Evolutionary conservation across 1,140 invertebrate species (phyloP).

Genomic region (Drosophila nasuta): DNA sequence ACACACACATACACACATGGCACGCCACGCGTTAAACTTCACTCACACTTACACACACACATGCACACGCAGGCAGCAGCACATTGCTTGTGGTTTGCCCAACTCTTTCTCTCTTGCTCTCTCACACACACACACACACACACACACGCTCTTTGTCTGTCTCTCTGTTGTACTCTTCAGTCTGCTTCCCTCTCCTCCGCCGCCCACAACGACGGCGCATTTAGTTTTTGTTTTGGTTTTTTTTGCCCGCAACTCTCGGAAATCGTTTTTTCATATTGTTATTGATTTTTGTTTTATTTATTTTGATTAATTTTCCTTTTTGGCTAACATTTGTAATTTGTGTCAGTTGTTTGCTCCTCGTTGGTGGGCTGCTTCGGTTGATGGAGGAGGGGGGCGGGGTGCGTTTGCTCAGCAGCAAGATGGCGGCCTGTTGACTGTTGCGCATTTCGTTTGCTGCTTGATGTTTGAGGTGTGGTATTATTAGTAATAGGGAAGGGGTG

Average conservation of each 20-base stretch:
- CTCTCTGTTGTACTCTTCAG: slow-evolving; percentile 3
- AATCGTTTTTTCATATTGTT: too few species aligned
- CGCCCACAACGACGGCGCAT: background rate
- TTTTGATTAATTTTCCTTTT: background rate
- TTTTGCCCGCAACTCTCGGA: background rate
- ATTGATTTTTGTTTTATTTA: background rate
- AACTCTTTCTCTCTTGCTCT: slow-evolving; percentile 37
- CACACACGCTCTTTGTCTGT: slow-evolving; percentile 19
- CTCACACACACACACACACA: slow-evolving; percentile 36
- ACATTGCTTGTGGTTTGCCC: slow-evolving; percentile 59
- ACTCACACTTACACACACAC: slow-evolving; percentile 27
- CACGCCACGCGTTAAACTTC: slow-evolving; percentile 1
- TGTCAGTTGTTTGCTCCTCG: background rate
- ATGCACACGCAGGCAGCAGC: slow-evolving; percentile 21
- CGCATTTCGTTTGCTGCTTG: slow-evolving; percentile 13
- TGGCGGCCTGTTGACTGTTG: slow-evolving; percentile 4
- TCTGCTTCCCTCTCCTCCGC: background rate
- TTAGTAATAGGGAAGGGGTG: background rate
- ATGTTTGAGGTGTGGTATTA: slow-evolving; percentile 7
- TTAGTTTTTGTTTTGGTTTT: too few species aligned
- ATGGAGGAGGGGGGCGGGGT: background rate
- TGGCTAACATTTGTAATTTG: background rate
- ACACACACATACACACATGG: slow-evolving; percentile 22
- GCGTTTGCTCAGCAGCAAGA: background rate
- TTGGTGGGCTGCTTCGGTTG: background rate